phyloP scores from a whole-genome alignment of 2,797 vertebrate species.

The Enteromius trimaculatus region DNA sequence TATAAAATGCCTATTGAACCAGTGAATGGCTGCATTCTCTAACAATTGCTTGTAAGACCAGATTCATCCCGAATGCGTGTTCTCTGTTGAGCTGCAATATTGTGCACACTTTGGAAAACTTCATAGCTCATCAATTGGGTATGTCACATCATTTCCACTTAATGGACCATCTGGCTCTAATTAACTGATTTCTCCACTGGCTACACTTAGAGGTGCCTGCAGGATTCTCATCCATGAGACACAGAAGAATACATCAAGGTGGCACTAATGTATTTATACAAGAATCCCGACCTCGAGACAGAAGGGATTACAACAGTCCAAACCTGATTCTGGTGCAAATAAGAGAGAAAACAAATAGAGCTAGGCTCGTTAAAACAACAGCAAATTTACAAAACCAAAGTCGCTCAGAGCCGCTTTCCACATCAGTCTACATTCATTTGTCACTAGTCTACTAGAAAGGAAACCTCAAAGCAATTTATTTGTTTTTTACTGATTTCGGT shows the following conservation, averaged over 20 bases:
- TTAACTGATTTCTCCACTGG: neutral
- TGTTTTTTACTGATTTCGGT: neutral
- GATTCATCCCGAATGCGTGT: neutral
- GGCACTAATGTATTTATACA: constrained; percentile 15
- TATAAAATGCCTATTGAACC: constrained; percentile 34
- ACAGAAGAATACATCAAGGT: neutral
- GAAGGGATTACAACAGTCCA: neutral
- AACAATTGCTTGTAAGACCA: neutral
- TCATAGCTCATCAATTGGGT: neutral
- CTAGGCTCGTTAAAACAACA: neutral
- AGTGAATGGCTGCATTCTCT: neutral
- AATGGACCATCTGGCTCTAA: constrained; percentile 15
- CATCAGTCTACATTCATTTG: neutral
- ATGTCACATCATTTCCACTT: constrained; percentile 38
- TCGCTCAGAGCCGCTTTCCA: neutral
- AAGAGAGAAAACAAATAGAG: neutral
- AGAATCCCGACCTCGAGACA: neutral
- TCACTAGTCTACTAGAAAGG: neutral
- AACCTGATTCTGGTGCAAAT: neutral
- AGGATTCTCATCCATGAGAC: neutral
- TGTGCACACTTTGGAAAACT: neutral
- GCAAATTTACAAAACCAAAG: neutral
- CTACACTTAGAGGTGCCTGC: constrained; percentile 12
- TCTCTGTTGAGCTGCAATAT: neutral
- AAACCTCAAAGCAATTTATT: neutral